Evolutionary conservation across 2,888 invertebrate genomes (phyloP).

Genomic region (Amphipoea oculea): DNA sequence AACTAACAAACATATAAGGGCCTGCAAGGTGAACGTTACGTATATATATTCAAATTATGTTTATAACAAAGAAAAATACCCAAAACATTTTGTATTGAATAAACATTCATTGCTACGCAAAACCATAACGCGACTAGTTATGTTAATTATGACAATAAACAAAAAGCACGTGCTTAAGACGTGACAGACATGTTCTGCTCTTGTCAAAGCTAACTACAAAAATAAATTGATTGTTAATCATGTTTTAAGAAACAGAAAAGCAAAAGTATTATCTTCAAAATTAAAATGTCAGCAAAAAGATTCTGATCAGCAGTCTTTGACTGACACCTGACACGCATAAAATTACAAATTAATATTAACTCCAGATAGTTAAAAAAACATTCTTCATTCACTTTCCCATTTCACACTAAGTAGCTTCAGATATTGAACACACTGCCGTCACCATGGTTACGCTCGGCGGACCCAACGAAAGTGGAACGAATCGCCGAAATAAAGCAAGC

Average conservation of each 20-base stretch:
- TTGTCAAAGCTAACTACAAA: slow-evolving; percentile 14
- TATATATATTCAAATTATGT: neutral
- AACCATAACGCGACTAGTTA: slow-evolving; percentile 30
- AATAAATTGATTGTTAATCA: neutral
- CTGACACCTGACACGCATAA: slow-evolving; percentile 22
- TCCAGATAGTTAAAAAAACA: slow-evolving; percentile 17
- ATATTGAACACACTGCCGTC: slow-evolving; percentile 81
- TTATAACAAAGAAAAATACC: slow-evolving; percentile 2
- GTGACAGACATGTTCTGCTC: slow-evolving; percentile 16
- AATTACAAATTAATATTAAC: slow-evolving; percentile 28
- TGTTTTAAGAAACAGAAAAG: neutral
- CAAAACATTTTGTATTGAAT: slow-evolving; percentile 10
- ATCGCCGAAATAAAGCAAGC: slow-evolving; percentile 76
- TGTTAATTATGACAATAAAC: slow-evolving; percentile 44
- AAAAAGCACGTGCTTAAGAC: slow-evolving; percentile 37
- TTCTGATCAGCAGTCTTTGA: slow-evolving; percentile 5
- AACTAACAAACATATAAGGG: slow-evolving; percentile 10
- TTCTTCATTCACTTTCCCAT: slow-evolving; percentile 46
- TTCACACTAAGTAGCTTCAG: slow-evolving; percentile 61
- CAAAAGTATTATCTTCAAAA: slow-evolving; percentile 4
- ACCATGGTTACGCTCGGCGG: slow-evolving; percentile 82
- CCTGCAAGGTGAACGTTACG: neutral
- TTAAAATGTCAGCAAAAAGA: slow-evolving; percentile 11
- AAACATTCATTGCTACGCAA: slow-evolving; percentile 8
- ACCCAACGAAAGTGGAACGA: slow-evolving; percentile 85